Evolutionary conservation across 2,113 vertebrate genomes (phyloP).

Genomic region (Ceuthmochares aereus): DNA sequence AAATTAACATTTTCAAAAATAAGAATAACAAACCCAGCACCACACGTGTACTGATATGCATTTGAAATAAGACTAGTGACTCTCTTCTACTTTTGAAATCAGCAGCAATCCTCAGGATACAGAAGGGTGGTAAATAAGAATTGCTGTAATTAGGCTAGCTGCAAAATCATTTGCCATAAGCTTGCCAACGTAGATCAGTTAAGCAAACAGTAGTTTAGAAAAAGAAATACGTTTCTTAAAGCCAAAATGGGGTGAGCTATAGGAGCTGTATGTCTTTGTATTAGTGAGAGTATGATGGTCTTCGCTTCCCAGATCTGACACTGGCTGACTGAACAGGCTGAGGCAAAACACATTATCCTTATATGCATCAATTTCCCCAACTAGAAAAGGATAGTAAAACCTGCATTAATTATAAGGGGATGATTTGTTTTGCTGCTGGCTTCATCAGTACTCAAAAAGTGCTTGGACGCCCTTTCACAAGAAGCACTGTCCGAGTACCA

Average conservation of each 20-base stretch:
- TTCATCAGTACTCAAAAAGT: slow-evolving; percentile 47
- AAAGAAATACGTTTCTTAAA: background rate
- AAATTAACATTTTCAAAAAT: background rate
- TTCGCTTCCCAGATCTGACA: background rate
- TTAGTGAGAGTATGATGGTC: background rate
- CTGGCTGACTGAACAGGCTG: background rate
- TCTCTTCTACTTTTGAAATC: background rate
- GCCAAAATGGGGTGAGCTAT: background rate
- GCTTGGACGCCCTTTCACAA: background rate
- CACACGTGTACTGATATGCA: background rate
- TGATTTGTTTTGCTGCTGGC: background rate
- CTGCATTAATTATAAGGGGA: background rate
- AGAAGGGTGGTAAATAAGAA: background rate
- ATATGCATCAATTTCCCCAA: slow-evolving; percentile 12
- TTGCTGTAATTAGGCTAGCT: background rate
- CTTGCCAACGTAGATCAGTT: background rate
- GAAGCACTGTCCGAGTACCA: slow-evolving; percentile 1
- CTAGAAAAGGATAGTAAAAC: background rate
- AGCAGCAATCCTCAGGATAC: background rate
- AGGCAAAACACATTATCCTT: background rate
- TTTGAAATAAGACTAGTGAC: background rate
- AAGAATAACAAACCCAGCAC: background rate
- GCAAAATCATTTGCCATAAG: background rate
- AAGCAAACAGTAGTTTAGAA: background rate
- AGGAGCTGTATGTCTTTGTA: background rate